phyloP scores from a whole-genome alignment of 2,888 invertebrate genomes.

The Toxonevra muliebris region DNA sequence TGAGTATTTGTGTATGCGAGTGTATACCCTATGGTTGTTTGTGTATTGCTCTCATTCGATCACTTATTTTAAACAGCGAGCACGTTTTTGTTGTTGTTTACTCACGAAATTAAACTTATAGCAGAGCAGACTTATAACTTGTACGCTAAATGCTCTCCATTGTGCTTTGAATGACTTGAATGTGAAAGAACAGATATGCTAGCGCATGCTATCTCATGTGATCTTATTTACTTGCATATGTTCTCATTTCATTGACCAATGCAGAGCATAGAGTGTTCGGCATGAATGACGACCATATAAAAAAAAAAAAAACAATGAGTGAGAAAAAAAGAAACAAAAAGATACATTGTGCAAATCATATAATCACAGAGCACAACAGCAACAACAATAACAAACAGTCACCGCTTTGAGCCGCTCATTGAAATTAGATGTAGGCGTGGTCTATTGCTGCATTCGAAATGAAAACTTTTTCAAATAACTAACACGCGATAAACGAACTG shows the following conservation, averaged over 20 bases:
- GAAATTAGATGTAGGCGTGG: conserved; percentile 32
- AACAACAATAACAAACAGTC: conserved; percentile 1
- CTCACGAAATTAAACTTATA: neutral
- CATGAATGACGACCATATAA: too few species aligned
- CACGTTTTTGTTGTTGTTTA: neutral
- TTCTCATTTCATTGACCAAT: conserved; percentile 62
- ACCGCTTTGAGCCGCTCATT: conserved; percentile 15
- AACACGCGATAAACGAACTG: too few species aligned
- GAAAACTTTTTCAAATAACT: too few species aligned
- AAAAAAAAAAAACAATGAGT: too few species aligned
- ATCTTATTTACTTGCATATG: conserved; percentile 53
- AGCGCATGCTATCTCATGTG: conserved; percentile 37
- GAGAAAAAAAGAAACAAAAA: too few species aligned
- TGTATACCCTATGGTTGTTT: neutral
- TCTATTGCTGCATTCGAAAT: conserved; percentile 5
- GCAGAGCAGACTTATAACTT: neutral
- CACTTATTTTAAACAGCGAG: neutral
- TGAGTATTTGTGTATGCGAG: neutral
- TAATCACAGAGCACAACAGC: neutral
- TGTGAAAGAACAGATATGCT: neutral
- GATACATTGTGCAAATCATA: neutral
- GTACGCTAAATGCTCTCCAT: neutral
- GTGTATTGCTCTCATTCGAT: conserved; percentile 5
- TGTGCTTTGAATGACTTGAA: neutral
- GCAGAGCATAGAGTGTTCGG: conserved; percentile 50